Conservation (phyloP, 2,113 vertebrate species). For the cat (Felis catus) region F.catus_Fca126_mat1.0 CM031413.1:41144501-41145000, state of each 20-base stretch:
- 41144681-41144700: background rate
- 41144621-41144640: background rate
- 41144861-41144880: background rate
- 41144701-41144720: background rate
- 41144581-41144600: background rate
- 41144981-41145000: background rate
- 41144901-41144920: background rate
- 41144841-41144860: background rate
- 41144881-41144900: background rate
- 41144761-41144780: background rate
- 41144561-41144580: background rate
- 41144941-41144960: background rate
- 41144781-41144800: background rate
- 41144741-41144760: background rate
- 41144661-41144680: background rate
- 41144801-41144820: background rate
- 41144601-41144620: background rate
- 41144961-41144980: background rate
- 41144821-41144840: background rate
- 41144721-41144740: background rate
- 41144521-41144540: background rate
- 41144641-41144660: background rate
- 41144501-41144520: background rate
- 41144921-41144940: background rate
- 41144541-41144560: background rate